Conservation (phyloP, 2,113 vertebrate genomes). For the Elachura formosa region DNA sequence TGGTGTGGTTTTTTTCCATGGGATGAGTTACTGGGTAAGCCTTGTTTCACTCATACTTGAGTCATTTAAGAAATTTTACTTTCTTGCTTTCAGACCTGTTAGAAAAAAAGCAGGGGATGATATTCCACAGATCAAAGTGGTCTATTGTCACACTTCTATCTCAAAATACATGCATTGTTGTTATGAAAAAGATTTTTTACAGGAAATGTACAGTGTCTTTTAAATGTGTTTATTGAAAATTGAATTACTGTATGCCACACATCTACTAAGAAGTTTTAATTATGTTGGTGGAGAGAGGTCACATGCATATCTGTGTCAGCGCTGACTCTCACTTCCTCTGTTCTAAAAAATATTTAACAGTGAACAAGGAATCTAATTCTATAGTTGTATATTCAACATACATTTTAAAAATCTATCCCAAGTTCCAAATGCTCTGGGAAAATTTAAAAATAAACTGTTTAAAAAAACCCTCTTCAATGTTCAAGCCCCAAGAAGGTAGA, state of each 20-base stretch:
- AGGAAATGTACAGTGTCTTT: not conserved
- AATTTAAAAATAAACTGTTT: not conserved
- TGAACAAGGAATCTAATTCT: not conserved
- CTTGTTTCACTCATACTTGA: not conserved
- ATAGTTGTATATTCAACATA: not conserved
- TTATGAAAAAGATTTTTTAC: not conserved
- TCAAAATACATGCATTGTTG: not conserved
- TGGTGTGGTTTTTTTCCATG: not conserved
- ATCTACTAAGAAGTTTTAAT: not conserved
- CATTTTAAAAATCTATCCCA: not conserved
- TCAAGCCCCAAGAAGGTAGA: not conserved
- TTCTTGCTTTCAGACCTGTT: not conserved
- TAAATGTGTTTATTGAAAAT: not conserved
- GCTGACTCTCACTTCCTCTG: not conserved
- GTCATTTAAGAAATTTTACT: not conserved
- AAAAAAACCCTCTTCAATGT: not conserved
- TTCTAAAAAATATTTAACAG: not conserved
- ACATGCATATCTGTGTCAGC: not conserved
- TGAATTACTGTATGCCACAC: not conserved
- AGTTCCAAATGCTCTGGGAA: not conserved
- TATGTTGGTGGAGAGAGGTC: not conserved
- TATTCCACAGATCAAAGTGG: not conserved
- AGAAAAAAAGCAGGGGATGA: not conserved
- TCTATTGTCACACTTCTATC: not conserved
- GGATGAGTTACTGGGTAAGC: not conserved